Evolutionary conservation across 2,113 vertebrate genomes (phyloP), one percentile per base, ranked within the genome.

Genomic region (Cervus canadensis): DNA sequence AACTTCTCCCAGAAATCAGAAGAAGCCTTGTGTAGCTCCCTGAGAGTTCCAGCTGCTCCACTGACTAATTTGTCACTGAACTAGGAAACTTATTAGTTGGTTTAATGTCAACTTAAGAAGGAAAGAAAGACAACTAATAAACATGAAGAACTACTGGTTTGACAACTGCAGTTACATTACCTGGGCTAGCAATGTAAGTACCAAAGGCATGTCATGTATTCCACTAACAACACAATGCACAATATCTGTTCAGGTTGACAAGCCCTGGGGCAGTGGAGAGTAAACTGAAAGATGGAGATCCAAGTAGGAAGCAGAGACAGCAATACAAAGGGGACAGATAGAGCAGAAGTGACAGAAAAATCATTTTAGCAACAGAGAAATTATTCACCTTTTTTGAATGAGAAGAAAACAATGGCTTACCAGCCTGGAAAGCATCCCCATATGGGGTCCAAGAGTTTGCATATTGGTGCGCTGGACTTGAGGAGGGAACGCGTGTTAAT

Each of bases 201-300:
- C 94, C 87, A 98, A 98, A 98, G 89, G 93, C 91, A 92, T 88
- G 79, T 96, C 96, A 97, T 2, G 3, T 83, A 94, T 91, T 84
- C 83, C 93, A 88, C 62, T 84, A 95, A 86, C 36, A 96, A 64
- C 52, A 86, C 87, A 94, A 85, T 1, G 28, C 88, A 93, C 56
- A 92, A 15, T 97, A 95, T 97, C 91, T 97, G 93, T 97, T 98
- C 91, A 96, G 88, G 71, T 78, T 98, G 97, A 98, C 94, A 98
- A 98, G 97, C 95, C 91, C 93, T 91, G 87, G 92, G 91, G 84
- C 93, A 97, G n/a, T 95, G 94, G 94, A 52, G 71, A 98, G 56
- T 71, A 94, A 89, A 92, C 94, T 96, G 54, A 97, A 98, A 96
- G 60, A 96, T 54, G 43, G 52, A 95, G 59, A 96, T 96, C 83